Evolutionary conservation across 1,140 invertebrate genomes (phyloP).

Genomic region (Cydia amplana): DNA sequence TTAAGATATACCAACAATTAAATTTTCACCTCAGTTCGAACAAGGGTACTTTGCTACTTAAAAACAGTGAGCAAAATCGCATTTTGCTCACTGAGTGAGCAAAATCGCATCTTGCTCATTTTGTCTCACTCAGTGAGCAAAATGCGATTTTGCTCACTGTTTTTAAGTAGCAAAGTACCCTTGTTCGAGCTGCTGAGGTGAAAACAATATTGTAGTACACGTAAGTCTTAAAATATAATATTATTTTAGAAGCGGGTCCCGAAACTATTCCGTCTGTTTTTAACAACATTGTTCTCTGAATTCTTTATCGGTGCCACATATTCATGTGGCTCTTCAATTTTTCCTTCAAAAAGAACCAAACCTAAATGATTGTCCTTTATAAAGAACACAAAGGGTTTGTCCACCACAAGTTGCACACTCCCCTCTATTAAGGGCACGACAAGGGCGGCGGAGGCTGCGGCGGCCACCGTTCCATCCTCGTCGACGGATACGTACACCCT

Average conservation of each 20-base stretch:
- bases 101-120: too few relatives aligned
- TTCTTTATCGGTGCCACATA: constrained; percentile 38
- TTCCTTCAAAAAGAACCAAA: constrained; percentile 84
- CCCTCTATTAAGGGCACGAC: constrained; percentile 82
- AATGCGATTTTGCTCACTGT: too few relatives aligned
- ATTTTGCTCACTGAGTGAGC: too few relatives aligned
- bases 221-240: background rate
- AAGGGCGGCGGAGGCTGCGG: constrained; percentile 82
- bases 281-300: background rate
- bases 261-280: background rate
- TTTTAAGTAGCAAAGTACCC: too few relatives aligned
- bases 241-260: background rate
- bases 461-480: constrained; percentile 85
- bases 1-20: too few relatives aligned
- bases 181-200: too few relatives aligned
- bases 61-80: too few relatives aligned
- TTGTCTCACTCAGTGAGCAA: too few relatives aligned
- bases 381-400: constrained; percentile 87
- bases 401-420: constrained; percentile 64
- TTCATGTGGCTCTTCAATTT: constrained; percentile 77
- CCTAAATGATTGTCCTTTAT: constrained; percentile 82
- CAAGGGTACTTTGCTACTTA: too few relatives aligned
- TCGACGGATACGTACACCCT: constrained; percentile 86
- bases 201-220: too few relatives aligned
- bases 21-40: too few relatives aligned